phyloP scores from a whole-genome alignment of 2,888 invertebrate genomes.

The Leptinotarsa rubiginosa region DNA sequence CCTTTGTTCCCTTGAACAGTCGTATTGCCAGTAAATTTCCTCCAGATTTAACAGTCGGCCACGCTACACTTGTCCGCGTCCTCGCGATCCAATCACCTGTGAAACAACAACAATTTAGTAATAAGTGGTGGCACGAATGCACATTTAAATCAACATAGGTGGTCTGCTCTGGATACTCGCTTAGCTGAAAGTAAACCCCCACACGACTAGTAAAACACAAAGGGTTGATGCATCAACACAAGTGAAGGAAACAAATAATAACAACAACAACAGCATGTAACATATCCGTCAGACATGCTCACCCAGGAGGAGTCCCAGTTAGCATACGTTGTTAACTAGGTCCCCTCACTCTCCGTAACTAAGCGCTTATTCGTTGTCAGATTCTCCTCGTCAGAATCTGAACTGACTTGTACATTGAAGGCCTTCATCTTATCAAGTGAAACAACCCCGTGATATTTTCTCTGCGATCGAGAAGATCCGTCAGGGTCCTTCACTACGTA shows the following conservation, averaged over 20 bases:
- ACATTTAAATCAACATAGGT: background rate
- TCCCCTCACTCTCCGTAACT: background rate
- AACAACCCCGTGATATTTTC: no score
- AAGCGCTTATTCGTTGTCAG: constrained; percentile 5
- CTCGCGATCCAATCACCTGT: background rate
- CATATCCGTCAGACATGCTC: background rate
- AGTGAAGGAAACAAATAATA: background rate
- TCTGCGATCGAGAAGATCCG: no score
- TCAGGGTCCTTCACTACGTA: no score
- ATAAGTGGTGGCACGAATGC: background rate
- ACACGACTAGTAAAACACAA: constrained; percentile 2
- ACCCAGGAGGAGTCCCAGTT: background rate
- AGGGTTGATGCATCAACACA: background rate
- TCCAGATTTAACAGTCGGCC: constrained; percentile 2
- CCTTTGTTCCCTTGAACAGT: no score
- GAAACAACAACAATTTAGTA: background rate
- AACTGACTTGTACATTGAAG: background rate
- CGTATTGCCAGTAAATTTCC: no score
- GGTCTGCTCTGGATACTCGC: background rate
- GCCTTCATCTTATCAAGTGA: no score
- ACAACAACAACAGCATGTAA: background rate
- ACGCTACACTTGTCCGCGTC: background rate
- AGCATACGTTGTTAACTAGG: background rate
- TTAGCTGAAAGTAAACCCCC: constrained; percentile 1
- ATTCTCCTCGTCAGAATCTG: background rate